Base-by-base conservation (phyloP, 2,113 vertebrate genomes). In the Lophochroa leadbeateri region DNA sequence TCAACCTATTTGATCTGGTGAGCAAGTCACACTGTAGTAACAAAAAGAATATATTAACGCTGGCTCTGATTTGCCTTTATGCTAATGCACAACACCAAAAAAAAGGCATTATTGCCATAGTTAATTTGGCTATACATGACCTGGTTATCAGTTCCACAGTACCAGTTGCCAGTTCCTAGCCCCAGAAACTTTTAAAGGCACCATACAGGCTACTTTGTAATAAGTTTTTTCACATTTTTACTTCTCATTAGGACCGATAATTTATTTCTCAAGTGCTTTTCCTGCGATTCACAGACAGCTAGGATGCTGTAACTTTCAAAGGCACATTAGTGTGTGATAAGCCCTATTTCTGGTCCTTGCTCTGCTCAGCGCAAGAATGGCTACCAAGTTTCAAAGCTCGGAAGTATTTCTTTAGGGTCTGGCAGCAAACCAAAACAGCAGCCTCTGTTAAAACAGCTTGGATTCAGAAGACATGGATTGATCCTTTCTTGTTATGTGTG, bases 401-500 rank as follows among this genome's bases (percentile, higher is more conserved):
- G 35, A 9, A 10, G 3, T 4, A 2, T 92, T 93, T 97, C 92
- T 92, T 65, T 74, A 86, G 77, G 74, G 49, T 76, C 95, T 96
- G 97, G 94, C 92, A 96, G 78, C 50, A 16, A 44, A 94, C 89
- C 83, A 96, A 84, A 83, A 64, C 41, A 0, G 37, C 79, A 94
- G 86, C 44, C 37, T 70, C 65, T 55, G n/a, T 47, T 91, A 8
- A 37, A 86, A 37, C 49, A 94, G 57, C 50, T 77, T 80, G 77
- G 50, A 46, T 85, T 85, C 47, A 4, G n/a, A 82, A 87, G 95
- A 83, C 28, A 0, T 43, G 71, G 58, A 80, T 93, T 92, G 82
- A 92, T 94, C 86, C 91, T 92, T 90, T 94, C 92, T 94, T 92
- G 53, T 95, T 94, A 29, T 68, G 70, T 94, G 94, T 49, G 88